Conservation (phyloP, 2,113 vertebrate species). For the Ardeotis arabs region DNA sequence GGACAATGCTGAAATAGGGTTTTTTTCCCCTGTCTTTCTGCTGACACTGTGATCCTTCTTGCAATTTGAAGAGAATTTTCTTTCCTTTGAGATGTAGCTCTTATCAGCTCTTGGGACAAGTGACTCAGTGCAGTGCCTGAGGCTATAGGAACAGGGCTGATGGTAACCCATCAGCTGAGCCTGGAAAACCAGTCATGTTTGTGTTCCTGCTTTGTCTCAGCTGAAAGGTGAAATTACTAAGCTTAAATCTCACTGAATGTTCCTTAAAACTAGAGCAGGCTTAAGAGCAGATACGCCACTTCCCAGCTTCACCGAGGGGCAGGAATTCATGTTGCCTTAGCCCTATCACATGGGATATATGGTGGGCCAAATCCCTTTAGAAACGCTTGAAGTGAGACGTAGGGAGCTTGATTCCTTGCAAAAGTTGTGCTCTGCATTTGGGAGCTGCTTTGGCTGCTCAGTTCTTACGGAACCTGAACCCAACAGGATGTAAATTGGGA, state of each 20-base stretch:
- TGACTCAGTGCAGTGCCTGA: conserved; percentile 17
- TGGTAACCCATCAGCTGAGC: background rate
- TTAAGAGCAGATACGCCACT: background rate
- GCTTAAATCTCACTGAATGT: background rate
- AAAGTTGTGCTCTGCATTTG: background rate
- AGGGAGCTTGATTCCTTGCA: background rate
- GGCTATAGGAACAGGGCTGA: background rate
- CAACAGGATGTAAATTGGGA: background rate
- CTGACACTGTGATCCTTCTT: conserved; percentile 13
- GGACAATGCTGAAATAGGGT: background rate
- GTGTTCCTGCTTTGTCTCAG: background rate
- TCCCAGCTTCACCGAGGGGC: background rate
- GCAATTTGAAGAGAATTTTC: background rate
- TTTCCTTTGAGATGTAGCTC: background rate
- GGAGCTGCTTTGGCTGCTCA: background rate
- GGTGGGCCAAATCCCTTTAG: background rate
- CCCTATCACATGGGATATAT: background rate
- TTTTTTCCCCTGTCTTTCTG: background rate
- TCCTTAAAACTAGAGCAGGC: background rate
- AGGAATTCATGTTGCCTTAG: background rate
- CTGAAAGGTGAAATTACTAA: background rate
- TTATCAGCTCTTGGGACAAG: background rate
- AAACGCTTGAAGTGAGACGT: background rate
- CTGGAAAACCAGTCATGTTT: background rate
- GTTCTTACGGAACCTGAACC: background rate